Evolutionary conservation across 2,797 vertebrate species (phyloP).

Genomic region (Heliangelus exortis): DNA sequence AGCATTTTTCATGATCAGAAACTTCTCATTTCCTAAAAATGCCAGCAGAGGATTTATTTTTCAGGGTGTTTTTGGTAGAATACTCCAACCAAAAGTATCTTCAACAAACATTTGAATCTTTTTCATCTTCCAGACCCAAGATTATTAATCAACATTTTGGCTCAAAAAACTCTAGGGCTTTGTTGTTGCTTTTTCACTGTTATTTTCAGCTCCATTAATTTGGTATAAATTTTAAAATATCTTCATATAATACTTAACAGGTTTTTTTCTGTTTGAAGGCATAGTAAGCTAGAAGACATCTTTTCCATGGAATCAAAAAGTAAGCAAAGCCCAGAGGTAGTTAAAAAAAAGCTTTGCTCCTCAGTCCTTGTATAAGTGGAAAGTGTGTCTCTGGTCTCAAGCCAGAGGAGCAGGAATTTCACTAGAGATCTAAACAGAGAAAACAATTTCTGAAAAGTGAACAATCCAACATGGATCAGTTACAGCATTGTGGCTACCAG

Average conservation of each 20-base stretch:
- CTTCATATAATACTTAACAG: background rate
- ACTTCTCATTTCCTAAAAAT: background rate
- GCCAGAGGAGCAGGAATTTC: background rate
- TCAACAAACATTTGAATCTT: background rate
- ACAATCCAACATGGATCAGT: background rate
- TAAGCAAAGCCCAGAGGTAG: background rate
- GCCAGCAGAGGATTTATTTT: background rate
- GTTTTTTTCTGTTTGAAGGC: background rate
- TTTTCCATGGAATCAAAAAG: background rate
- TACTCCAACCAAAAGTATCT: background rate
- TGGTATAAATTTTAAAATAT: background rate
- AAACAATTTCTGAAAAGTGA: constrained; percentile 45
- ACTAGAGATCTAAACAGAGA: constrained; percentile 30
- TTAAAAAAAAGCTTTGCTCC: background rate
- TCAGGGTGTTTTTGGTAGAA: background rate
- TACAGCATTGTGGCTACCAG: constrained; percentile 36
- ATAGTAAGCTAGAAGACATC: background rate
- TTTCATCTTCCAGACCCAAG: background rate
- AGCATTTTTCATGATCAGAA: background rate
- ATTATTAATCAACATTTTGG: background rate
- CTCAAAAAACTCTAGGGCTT: background rate
- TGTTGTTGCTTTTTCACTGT: background rate
- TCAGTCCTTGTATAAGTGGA: background rate
- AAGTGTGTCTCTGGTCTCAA: background rate
- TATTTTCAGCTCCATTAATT: background rate